A percentile compares a stretch with the other conserved stretches of the same genome.
phyloP scores from a whole-genome alignment of 2,113 vertebrate genomes.

The Zapornia atra region DNA sequence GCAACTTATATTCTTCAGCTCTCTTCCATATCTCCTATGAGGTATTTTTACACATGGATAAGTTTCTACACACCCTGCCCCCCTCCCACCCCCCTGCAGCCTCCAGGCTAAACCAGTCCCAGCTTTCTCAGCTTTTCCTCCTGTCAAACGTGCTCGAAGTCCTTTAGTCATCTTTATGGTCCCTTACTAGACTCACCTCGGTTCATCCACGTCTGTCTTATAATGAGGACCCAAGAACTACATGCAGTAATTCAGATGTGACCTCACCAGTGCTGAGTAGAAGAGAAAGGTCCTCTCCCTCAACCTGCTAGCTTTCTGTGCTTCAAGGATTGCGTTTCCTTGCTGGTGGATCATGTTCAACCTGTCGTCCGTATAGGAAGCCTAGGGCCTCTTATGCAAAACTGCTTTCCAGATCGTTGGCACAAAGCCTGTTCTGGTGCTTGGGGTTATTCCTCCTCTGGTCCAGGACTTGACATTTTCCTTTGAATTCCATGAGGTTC shows the following conservation, averaged over 20 bases:
- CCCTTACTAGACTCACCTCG: background rate
- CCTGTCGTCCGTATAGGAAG: background rate
- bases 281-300: background rate
- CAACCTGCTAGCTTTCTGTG: background rate
- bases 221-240: background rate
- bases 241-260: background rate
- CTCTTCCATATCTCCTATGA: background rate
- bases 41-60: background rate
- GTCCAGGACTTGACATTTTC: background rate
- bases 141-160: background rate
- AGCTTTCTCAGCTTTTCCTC: background rate
- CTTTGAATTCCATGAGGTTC: background rate
- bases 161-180: background rate
- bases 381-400: background rate
- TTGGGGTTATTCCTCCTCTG: background rate
- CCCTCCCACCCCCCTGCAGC: too few relatives aligned
- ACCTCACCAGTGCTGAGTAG: background rate
- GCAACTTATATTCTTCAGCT: background rate
- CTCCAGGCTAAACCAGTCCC: background rate
- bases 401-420: background rate
- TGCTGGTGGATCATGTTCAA: background rate
- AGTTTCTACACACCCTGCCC: background rate
- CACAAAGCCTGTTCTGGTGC: background rate
- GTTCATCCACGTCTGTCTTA: background rate
- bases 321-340: background rate